Percentiles rank a stretch among this genome's conserved stretches.
Evolutionary conservation across 2,113 vertebrate species (phyloP).

Genomic region (Ploceus nigricollis): DNA sequence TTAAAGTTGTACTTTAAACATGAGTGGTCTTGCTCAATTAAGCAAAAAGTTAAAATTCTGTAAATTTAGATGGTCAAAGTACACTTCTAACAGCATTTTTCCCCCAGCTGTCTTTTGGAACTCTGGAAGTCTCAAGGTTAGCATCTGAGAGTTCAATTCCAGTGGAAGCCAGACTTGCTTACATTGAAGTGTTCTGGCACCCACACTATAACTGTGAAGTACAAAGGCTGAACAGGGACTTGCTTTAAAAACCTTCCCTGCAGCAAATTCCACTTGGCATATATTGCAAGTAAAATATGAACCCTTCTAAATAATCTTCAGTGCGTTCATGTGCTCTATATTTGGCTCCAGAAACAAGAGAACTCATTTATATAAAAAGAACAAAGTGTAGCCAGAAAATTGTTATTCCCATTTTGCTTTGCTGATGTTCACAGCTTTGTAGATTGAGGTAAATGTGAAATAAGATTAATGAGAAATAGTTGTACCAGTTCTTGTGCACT

Average conservation of each 20-base stretch:
- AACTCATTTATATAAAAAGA: not conserved
- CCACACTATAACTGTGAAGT: not conserved
- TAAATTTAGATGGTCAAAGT: not conserved
- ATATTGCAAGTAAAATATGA: not conserved
- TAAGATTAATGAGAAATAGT: not conserved
- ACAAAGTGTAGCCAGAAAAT: not conserved
- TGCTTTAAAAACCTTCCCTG: not conserved
- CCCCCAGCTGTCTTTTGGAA: not conserved
- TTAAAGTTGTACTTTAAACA: not conserved
- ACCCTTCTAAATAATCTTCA: not conserved
- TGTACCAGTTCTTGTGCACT: not conserved
- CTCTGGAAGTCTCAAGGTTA: not conserved
- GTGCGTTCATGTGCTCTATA: not conserved
- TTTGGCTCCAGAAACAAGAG: constrained; percentile 12
- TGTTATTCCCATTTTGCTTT: not conserved
- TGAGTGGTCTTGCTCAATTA: not conserved
- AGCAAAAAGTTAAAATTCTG: not conserved
- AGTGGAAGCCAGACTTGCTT: not conserved
- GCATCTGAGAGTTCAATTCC: not conserved
- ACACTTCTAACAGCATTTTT: not conserved
- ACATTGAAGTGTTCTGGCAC: not conserved
- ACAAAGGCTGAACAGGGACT: not conserved
- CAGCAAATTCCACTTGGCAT: not conserved
- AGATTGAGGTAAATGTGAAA: not conserved
- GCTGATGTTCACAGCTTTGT: not conserved